Percentiles rank a stretch among this genome's conserved stretches.
Conservation (phyloP, 2,113 vertebrate species). For the Indri indri region DNA sequence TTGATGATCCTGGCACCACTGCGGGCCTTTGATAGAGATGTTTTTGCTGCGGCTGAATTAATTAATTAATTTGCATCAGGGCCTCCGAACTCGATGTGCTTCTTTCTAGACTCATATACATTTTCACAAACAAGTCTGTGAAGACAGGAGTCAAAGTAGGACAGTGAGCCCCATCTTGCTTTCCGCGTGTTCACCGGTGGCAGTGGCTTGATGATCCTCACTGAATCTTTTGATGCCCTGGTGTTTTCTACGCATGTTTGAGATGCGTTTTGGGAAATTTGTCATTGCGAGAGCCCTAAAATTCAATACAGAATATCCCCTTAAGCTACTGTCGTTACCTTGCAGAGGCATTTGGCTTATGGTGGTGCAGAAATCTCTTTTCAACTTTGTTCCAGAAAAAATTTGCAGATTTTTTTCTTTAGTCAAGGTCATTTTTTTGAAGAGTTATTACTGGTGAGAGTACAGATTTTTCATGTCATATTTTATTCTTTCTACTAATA, state of each 20-base stretch:
- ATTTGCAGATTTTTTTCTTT: not conserved
- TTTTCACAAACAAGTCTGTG: not conserved
- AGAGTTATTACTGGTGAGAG: not conserved
- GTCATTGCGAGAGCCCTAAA: rapidly evolving
- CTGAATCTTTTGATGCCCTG: rapidly evolving
- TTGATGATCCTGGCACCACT: not conserved
- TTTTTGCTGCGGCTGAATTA: conserved; percentile 76
- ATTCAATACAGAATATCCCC: not conserved
- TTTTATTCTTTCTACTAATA: not conserved
- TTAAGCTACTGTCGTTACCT: rapidly evolving
- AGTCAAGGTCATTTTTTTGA: not conserved
- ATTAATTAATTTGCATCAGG: conserved; percentile 77
- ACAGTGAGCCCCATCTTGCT: rapidly evolving
- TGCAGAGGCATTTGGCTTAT: rapidly evolving
- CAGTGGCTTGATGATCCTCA: rapidly evolving
- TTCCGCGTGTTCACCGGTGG: rapidly evolving
- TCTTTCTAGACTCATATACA: conserved; percentile 32
- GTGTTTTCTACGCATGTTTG: rapidly evolving
- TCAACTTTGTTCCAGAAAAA: not conserved
- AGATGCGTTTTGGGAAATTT: rapidly evolving
- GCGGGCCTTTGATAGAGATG: conserved; percentile 71
- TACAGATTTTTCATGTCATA: not conserved
- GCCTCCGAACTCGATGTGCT: conserved; percentile 17
- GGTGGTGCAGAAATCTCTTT: not conserved
- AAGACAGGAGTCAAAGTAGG: not conserved